Evolutionary conservation across 2,888 invertebrate genomes (phyloP).

Genomic region (Rhagonycha lutea): DNA sequence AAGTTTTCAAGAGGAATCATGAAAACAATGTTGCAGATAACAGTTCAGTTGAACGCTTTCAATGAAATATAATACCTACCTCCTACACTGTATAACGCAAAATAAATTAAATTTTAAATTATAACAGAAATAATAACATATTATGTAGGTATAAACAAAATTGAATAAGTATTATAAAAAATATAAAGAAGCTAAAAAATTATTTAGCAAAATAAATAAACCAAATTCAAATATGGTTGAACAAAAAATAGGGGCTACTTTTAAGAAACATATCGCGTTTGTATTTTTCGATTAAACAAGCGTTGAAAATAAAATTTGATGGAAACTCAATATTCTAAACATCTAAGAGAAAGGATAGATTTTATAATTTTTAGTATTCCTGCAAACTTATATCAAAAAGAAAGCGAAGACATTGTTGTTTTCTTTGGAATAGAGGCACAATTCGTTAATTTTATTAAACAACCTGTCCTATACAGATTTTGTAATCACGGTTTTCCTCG

Average conservation of each 20-base stretch:
- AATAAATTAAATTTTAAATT: not conserved
- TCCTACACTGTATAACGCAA: not conserved
- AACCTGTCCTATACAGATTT: slow-evolving; percentile 10
- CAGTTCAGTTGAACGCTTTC: not conserved
- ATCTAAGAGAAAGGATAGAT: not conserved
- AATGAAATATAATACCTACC: not conserved
- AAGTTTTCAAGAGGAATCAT: not conserved
- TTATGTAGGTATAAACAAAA: not conserved
- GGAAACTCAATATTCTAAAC: not conserved
- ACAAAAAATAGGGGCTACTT: too few species aligned
- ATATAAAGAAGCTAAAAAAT: not conserved
- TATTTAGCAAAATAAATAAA: too few species aligned
- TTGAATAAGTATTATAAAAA: too few species aligned
- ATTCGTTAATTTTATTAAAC: slow-evolving; percentile 12
- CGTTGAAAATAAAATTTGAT: not conserved
- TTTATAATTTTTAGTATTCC: not conserved
- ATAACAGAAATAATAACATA: not conserved
- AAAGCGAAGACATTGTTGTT: not conserved
- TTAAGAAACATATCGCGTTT: not conserved
- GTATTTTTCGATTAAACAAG: not conserved
- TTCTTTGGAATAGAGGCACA: not conserved
- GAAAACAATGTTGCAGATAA: not conserved
- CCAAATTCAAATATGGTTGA: too few species aligned
- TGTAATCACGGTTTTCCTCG: slow-evolving; percentile 2
- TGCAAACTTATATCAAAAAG: not conserved